Base-by-base conservation (phyloP, 2,797 vertebrate genomes). In the Rhyacichthys aspro region DNA sequence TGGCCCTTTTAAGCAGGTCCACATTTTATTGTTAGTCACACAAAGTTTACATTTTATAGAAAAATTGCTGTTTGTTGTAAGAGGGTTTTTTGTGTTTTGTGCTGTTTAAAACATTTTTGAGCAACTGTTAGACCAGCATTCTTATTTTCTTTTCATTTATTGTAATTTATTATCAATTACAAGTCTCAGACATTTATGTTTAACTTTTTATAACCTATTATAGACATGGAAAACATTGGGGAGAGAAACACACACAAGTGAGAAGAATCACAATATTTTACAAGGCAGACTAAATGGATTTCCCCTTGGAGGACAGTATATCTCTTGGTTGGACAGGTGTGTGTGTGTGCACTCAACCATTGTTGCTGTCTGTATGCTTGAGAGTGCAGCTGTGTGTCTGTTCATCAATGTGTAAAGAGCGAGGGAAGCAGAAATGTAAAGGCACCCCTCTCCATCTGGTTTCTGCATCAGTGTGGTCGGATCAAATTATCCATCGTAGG, bases 391-490 rank as follows among this genome's bases (percentile, higher is more conserved):
- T 67, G 66, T 55, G 64, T 67, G 55, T 47, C 45, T 57, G 55
- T 44, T 38, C 16, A 6, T 23, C 63, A 9, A 50, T 70, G 65
- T 65, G 74, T 49, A 50, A 55, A 60, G 43, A 57, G 19, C 56
- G 57, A 18, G 48, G 60, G 62, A 66, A 65, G 70, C 58, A 73
- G 64, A 77, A 67, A 71, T 63, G 1, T 43, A 52, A 81, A 70
- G 70, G 71, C 67, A 61, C 57, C 78, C 67, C 62, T 79, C 73
- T 79, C 84, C 90, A 91, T 93, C 90, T 93, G 91, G 79, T 92
- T 92, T 90, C 70, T 85, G 74, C 86, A 93, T 93, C 85, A 88
- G 67, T 72, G 77, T 67, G 69, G 59, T 65, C 43, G 82, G 81
- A 86, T 88, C 84, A 74, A 78, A 79, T 87, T 82, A 86, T 87